Conservation (phyloP, 2,888 invertebrate genomes). For the Euspilapteryx auroguttella region DNA sequence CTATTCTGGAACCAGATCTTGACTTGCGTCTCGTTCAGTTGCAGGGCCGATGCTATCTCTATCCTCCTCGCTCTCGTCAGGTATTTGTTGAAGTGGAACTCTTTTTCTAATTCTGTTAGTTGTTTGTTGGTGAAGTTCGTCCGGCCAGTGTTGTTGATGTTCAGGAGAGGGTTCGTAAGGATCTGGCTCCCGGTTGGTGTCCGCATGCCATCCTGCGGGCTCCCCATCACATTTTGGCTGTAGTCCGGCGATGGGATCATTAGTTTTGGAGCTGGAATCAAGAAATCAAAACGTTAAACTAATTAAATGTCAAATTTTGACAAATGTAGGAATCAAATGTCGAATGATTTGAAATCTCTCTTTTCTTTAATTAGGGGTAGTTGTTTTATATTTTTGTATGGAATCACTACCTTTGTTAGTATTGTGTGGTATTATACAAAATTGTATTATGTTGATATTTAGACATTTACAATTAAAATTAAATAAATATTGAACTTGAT, state of each 20-base stretch:
- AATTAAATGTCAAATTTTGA: conserved; percentile 3
- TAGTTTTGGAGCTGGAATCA: conserved; percentile 67
- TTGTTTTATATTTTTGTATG: no score
- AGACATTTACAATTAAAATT: no score
- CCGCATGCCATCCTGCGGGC: conserved; percentile 45
- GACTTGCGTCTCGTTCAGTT: conserved; percentile 96
- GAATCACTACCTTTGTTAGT: no score
- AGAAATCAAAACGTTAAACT: no score
- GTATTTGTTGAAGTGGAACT: conserved; percentile 99
- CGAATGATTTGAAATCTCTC: no score
- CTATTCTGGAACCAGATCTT: conserved; percentile 99
- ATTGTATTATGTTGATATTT: not conserved
- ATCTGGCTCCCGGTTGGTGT: conserved; percentile 51
- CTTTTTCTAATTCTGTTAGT: conserved; percentile 97
- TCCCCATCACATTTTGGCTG: conserved; percentile 46
- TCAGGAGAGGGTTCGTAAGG: conserved; percentile 46
- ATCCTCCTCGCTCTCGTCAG: conserved; percentile 94
- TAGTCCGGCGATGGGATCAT: conserved; percentile 59
- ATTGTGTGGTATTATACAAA: not conserved
- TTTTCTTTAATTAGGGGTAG: no score
- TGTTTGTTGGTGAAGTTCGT: conserved; percentile 99
- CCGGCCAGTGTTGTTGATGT: conserved; percentile 82
- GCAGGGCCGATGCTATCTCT: conserved; percentile 95
- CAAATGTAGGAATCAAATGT: conserved; percentile 10
- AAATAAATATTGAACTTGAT: no score